Percentiles rank a stretch among this genome's conserved stretches.
These are phyloP conservation scores for Pampusana beccarii DNA, from an alignment of 2,113 vertebrate species.

Conservation along the genomic window DNA sequence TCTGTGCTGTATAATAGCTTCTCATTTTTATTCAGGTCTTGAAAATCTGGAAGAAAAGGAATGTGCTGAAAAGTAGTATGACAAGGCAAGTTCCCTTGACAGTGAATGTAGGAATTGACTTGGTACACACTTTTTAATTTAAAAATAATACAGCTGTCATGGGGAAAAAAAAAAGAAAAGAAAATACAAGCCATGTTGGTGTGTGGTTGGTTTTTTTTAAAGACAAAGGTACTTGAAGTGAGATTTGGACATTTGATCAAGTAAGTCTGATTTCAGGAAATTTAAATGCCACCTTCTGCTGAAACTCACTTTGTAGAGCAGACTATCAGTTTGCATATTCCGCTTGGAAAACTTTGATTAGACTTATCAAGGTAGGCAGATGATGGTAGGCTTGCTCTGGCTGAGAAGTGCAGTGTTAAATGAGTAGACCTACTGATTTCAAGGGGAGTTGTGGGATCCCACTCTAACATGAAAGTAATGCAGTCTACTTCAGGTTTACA, in stretches of 20 bases:
- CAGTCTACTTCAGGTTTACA: background rate
- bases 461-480: background rate
- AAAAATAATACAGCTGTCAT: background rate
- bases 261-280: background rate
- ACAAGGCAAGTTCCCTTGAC: conserved; percentile 1
- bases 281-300: background rate
- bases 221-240: background rate
- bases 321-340: background rate
- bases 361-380: background rate
- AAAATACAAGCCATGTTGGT: background rate
- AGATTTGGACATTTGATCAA: background rate
- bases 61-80: conserved; percentile 21
- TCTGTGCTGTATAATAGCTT: conserved; percentile 25
- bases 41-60: conserved; percentile 26
- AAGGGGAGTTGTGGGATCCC: background rate
- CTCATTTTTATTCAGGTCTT: conserved; percentile 59
- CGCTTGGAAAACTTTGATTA: background rate
- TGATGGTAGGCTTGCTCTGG: background rate
- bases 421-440: background rate
- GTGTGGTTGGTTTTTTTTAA: background rate
- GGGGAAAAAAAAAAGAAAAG: background rate
- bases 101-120: background rate
- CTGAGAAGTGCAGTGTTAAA: background rate
- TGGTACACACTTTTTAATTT: background rate
- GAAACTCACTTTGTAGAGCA: background rate